Percentiles rank a stretch among this genome's conserved stretches.
Conservation (phyloP, 1,140 invertebrate genomes). For the Paraescarpia echinospica region DNA sequence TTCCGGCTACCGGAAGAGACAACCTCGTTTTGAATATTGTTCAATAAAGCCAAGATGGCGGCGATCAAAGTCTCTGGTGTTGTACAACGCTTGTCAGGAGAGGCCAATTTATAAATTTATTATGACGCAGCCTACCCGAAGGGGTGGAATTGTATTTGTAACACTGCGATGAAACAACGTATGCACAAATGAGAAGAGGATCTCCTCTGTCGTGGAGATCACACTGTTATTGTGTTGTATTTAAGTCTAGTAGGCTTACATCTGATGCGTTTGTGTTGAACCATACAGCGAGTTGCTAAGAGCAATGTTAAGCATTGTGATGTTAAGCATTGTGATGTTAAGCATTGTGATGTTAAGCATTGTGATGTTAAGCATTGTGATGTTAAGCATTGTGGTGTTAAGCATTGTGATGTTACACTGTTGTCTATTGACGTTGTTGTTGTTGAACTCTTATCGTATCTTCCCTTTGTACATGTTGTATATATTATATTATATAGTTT, state of each 20-base stretch:
- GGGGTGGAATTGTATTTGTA: neutral
- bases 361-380: too few species aligned
- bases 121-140: neutral
- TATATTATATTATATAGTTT: slow-evolving; percentile 7
- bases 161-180: neutral
- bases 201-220: neutral
- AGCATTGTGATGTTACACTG: neutral
- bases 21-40: too few species aligned
- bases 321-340: too few species aligned
- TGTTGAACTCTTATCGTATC: neutral
- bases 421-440: neutral
- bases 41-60: too few species aligned
- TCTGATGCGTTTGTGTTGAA: neutral
- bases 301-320: neutral
- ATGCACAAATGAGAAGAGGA: neutral
- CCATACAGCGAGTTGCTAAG: neutral
- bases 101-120: neutral
- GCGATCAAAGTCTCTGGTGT: too few species aligned
- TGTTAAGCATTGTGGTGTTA: too few species aligned
- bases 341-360: too few species aligned
- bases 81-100: too few species aligned
- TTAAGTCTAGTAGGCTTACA: neutral
- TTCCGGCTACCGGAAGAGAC: too few species aligned
- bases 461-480: neutral
- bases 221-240: neutral